These are phyloP conservation scores for Gerris buenoi DNA, from an alignment of 1,140 invertebrate species.

Conservation along the genomic window DNA sequence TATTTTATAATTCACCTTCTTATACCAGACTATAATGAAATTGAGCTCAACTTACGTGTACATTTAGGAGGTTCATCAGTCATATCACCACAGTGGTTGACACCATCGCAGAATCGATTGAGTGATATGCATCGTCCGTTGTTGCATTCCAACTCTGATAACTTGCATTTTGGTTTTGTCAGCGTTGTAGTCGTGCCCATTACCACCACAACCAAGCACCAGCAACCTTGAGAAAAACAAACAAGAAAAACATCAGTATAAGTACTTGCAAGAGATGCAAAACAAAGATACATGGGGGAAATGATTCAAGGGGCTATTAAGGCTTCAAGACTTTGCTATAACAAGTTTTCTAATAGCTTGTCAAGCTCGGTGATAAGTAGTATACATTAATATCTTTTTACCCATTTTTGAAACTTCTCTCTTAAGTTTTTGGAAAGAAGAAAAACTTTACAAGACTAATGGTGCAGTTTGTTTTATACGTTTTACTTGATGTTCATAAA, in stretches of 20 bases:
- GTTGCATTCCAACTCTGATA: conserved; percentile 62
- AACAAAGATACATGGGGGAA: not conserved
- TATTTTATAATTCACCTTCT: too few relatives aligned
- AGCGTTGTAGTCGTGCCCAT: not conserved
- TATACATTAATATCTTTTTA: not conserved
- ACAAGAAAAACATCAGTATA: not conserved
- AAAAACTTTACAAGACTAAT: too few relatives aligned
- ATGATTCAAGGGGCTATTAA: not conserved
- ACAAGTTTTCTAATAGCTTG: too few relatives aligned
- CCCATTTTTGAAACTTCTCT: too few relatives aligned
- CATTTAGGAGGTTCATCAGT: conserved; percentile 72
- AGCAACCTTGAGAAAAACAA: not conserved
- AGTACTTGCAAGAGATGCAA: not conserved
- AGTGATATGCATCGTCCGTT: conserved; percentile 64
- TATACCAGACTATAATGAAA: too few relatives aligned
- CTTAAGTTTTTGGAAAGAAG: too few relatives aligned
- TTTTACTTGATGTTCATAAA: too few relatives aligned
- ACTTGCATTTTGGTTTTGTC: conserved; percentile 37
- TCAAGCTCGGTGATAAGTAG: not conserved
- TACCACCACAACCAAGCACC: not conserved
- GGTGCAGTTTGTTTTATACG: too few relatives aligned
- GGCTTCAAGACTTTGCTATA: too few relatives aligned
- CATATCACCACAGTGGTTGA: conserved; percentile 69
- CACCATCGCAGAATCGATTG: conserved; percentile 66
- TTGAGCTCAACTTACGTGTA: conserved; percentile 68